phyloP scores from a whole-genome alignment of 2,113 vertebrate species.

The Catagonus wagneri region DNA sequence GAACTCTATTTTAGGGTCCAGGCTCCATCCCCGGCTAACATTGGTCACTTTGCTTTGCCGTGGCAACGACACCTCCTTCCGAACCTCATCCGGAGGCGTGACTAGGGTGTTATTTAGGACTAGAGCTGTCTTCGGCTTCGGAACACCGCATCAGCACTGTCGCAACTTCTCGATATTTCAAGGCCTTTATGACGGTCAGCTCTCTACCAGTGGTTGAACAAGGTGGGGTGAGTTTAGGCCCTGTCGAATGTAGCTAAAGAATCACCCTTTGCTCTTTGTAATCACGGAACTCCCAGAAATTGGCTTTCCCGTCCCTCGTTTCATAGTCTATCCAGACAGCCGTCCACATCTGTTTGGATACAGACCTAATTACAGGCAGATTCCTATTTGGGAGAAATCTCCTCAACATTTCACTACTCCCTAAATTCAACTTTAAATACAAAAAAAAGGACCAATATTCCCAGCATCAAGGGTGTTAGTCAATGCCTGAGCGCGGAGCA shows the following conservation, averaged over 20 bases:
- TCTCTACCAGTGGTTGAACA: too few species aligned
- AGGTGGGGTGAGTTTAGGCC: background rate
- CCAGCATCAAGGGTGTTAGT: background rate
- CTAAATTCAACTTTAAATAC: constrained; percentile 8
- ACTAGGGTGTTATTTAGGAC: background rate
- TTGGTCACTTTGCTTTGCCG: background rate
- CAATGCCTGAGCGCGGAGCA: background rate
- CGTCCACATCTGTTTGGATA: background rate
- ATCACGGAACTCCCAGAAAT: background rate
- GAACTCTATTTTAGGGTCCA: background rate
- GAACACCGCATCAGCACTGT: background rate
- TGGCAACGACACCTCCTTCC: background rate
- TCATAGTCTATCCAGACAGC: background rate
- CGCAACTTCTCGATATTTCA: background rate
- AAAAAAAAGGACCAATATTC: background rate
- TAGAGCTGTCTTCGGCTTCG: background rate
- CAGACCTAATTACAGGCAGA: background rate
- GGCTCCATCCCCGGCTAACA: background rate
- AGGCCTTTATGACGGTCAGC: background rate
- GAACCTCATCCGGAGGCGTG: background rate
- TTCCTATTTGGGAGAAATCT: background rate
- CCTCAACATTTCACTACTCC: background rate
- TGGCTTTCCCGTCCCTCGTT: background rate
- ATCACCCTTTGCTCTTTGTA: background rate
- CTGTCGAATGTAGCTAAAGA: background rate